Conservation (phyloP, 2,888 invertebrate species). For the Antheraea assamensis region DNA sequence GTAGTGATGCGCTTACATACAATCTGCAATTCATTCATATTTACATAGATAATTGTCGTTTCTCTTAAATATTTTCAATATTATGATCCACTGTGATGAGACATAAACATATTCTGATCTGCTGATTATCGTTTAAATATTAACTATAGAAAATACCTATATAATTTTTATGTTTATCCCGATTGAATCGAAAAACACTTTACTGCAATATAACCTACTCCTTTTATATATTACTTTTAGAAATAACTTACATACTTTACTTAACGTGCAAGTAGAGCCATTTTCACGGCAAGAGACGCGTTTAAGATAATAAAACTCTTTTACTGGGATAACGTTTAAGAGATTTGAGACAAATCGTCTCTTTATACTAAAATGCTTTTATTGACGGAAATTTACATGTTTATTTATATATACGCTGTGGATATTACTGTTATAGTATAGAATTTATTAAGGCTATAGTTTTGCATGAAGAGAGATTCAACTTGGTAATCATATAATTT, state of each 20-base stretch:
- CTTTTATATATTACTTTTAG: background rate
- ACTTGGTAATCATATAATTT: too few species aligned
- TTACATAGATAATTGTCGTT: too few species aligned
- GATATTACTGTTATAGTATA: background rate
- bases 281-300: background rate
- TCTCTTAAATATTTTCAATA: too few species aligned
- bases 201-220: background rate
- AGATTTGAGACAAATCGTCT: background rate
- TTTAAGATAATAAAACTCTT: background rate
- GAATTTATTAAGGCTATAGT: background rate
- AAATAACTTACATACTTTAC: background rate
- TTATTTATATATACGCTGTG: too few species aligned
- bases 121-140: too few species aligned
- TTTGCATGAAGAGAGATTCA: too few species aligned
- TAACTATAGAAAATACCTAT: background rate
- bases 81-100: too few species aligned
- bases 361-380: background rate
- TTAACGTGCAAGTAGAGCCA: background rate
- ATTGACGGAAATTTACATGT: background rate
- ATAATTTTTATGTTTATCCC: background rate
- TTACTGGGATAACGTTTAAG: background rate
- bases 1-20: too few species aligned
- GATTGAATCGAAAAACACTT: background rate
- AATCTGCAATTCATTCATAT: too few species aligned
- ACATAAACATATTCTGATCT: too few species aligned